Percentiles rank a stretch among this genome's conserved stretches.
phyloP scores from a whole-genome alignment of 2,888 invertebrate genomes.

The Panorpa germanica region DNA sequence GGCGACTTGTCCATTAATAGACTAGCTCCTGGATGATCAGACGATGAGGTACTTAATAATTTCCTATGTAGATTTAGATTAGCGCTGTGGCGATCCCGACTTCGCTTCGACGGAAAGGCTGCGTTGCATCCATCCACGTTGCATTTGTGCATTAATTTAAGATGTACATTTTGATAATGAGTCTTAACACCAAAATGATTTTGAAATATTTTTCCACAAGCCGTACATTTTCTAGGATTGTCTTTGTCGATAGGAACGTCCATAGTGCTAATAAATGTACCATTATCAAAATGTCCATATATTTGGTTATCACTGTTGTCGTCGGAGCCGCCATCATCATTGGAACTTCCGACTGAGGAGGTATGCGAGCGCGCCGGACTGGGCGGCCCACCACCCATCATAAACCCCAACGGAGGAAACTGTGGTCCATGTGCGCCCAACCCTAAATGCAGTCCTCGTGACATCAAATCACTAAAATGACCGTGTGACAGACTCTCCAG shows the following conservation, averaged over 20 bases:
- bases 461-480: slow-evolving; percentile 39
- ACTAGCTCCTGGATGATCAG: slow-evolving; percentile 28
- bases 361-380: slow-evolving; percentile 35
- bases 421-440: slow-evolving; percentile 21
- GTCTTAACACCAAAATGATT: slow-evolving; percentile 86
- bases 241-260: slow-evolving; percentile 85
- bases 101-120: slow-evolving; percentile 82
- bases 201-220: slow-evolving; percentile 84
- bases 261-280: slow-evolving; percentile 48
- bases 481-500: slow-evolving; percentile 66
- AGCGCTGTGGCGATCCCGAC: slow-evolving; percentile 80
- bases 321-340: slow-evolving; percentile 33
- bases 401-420: slow-evolving; percentile 26
- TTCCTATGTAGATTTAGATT: slow-evolving; percentile 84
- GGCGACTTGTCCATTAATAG: slow-evolving; percentile 28
- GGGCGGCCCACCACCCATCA: slow-evolving; percentile 28
- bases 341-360: slow-evolving; percentile 34
- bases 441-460: slow-evolving; percentile 22
- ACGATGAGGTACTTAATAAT: slow-evolving; percentile 51
- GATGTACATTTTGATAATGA: slow-evolving; percentile 89
- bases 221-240: slow-evolving; percentile 77
- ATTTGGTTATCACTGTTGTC: slow-evolving; percentile 43
- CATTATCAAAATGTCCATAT: slow-evolving; percentile 53
- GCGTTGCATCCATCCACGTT: slow-evolving; percentile 89
- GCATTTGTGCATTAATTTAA: slow-evolving; percentile 90